Percentiles rank a stretch among this genome's conserved stretches.
Conservation (phyloP, 2,888 invertebrate species). For the Nemapogon koenigi region DNA sequence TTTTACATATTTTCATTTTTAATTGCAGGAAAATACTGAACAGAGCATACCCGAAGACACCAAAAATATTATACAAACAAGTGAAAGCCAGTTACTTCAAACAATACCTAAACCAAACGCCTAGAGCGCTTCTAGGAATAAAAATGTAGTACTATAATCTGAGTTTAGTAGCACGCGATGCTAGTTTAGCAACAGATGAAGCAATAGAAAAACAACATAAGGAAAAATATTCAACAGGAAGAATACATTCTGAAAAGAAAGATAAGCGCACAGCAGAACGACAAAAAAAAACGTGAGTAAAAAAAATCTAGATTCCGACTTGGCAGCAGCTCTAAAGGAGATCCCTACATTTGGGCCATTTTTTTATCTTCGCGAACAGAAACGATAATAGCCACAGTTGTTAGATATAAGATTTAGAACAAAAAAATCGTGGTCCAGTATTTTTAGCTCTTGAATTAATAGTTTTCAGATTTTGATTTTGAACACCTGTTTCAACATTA, state of each 20-base stretch:
- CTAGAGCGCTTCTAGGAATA: conserved; percentile 12
- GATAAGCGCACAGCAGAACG: conserved; percentile 7
- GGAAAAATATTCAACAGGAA: conserved; percentile 5
- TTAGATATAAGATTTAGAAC: too few relatives aligned
- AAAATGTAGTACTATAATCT: conserved; percentile 13
- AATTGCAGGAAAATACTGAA: conserved; percentile 10
- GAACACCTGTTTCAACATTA: too few relatives aligned
- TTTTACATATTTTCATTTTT: too few relatives aligned
- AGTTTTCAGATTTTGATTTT: too few relatives aligned
- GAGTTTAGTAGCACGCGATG: conserved; percentile 13
- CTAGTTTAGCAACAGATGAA: conserved; percentile 14
- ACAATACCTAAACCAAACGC: conserved; percentile 12
- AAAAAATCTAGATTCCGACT: not conserved
- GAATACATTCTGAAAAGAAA: conserved; percentile 10
- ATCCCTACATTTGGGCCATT: too few relatives aligned
- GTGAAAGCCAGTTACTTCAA: not conserved
- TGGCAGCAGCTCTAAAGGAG: too few relatives aligned
- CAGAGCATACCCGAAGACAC: conserved; percentile 6
- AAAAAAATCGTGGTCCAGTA: too few relatives aligned
- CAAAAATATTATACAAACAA: not conserved
- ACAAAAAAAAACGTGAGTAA: not conserved
- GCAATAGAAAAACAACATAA: conserved; percentile 13
- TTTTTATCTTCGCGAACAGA: too few relatives aligned
- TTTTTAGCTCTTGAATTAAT: too few relatives aligned
- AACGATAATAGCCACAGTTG: too few relatives aligned